Conservation (phyloP, 37 sponge, comb jelly and placozoan species). For the Halisarca cf. caerulea region DNA sequence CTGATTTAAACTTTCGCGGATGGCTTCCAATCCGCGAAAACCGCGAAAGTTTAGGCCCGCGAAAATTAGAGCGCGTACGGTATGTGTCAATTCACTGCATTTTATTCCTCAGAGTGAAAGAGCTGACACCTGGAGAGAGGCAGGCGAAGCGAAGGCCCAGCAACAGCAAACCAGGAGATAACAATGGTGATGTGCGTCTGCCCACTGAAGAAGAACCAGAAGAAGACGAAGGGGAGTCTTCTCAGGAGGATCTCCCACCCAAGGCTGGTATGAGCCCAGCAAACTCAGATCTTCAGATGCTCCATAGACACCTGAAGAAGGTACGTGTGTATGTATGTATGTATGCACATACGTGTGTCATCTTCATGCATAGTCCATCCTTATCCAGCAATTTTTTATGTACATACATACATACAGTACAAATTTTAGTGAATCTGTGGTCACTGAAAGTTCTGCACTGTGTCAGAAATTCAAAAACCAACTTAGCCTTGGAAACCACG, state of each 20-base stretch:
- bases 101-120: conserved; percentile 26
- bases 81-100: too few relatives aligned
- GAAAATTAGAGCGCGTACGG: too few relatives aligned
- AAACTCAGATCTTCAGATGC: conserved; percentile 40
- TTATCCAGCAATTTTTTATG: neutral
- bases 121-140: conserved; percentile 6
- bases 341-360: neutral
- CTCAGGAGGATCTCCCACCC: neutral
- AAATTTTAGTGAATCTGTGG: neutral
- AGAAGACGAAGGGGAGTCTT: neutral
- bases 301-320: conserved; percentile 45
- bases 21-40: too few relatives aligned
- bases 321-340: conserved; percentile 10
- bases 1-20: too few relatives aligned
- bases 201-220: conserved; percentile 28
- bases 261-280: neutral
- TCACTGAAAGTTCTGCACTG: too few relatives aligned
- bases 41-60: too few relatives aligned
- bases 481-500: too few relatives aligned
- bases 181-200: neutral
- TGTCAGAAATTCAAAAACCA: too few relatives aligned
- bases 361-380: neutral
- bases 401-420: neutral
- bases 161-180: neutral
- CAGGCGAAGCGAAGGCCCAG: neutral